Base-by-base conservation (phyloP, 2,113 vertebrate genomes). In the Arizona elegans region DNA sequence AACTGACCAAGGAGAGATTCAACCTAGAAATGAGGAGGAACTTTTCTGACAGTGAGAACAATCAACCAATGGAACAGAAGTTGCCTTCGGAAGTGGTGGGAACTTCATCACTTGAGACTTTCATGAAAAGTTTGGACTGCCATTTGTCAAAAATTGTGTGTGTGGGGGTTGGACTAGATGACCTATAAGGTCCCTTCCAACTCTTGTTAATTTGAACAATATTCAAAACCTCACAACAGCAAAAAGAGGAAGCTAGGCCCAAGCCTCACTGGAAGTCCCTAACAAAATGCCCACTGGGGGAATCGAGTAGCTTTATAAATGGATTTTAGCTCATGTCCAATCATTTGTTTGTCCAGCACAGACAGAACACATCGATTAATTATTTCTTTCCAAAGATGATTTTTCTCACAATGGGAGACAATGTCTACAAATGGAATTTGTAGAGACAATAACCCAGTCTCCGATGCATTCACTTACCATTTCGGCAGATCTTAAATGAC, bases 381-480 rank as follows among this genome's bases (percentile, higher is more conserved):
- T n/a, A n/a, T 75, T 85, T 53, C 86, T 85, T 85, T 85, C 2
- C 43, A 47, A 5, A 47, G 43, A 0, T 47, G 43, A 47, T 47
- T 47, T 58, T 95, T 93, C 65, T 90, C 56, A 2, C 86, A 62
- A 93, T 95, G 86, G 47, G 86, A 81, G 81, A 88, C 29, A 92
- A 95, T 91, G 90, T 93, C 89, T 96, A 95, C 94, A 95, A 95
- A 91, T 90, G 0, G 89, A 93, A 90, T 52, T 52, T 93, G 86
- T 24, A 94, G 56, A 90, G 91, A 87, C 93, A 94, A 89, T 5
- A 93, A 33, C 92, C 92, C 95, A 94, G 92, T 94, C 93, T 95
- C 92, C 91, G 85, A 95, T 96, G 95, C 81, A 90, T 53, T 95
- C 95, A 91, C 93, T 94, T 91, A 53, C 81, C 88, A 94, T 88